Evolutionary conservation across 2,113 vertebrate species (phyloP).

Genomic region (Semicossyphus pulcher): DNA sequence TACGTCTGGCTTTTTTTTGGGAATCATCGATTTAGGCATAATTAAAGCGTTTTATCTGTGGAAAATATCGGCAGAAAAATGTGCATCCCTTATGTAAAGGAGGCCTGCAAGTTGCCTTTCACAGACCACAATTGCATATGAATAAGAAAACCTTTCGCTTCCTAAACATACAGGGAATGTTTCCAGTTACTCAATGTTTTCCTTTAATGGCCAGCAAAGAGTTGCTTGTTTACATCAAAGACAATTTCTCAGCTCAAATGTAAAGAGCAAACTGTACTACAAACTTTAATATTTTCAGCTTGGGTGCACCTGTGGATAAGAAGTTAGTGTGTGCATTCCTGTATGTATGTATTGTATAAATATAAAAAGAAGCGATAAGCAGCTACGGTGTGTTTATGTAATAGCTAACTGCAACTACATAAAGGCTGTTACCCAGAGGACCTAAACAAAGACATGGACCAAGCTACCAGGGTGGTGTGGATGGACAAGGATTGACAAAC

Average conservation of each 20-base stretch:
- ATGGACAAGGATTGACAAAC: neutral
- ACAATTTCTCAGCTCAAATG: neutral
- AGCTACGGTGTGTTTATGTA: neutral
- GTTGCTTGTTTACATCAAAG: constrained; percentile 19
- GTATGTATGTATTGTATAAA: constrained; percentile 16
- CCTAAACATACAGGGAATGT: no score
- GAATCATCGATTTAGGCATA: no score
- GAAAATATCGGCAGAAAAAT: no score
- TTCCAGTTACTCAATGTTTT: no score
- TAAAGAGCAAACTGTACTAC: neutral
- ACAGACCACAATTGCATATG: no score
- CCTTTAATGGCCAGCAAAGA: neutral
- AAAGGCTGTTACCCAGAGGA: neutral
- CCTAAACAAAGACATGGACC: neutral
- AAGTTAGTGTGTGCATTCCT: neutral
- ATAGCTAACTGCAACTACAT: neutral
- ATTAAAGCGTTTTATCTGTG: no score
- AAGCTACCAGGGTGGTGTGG: neutral
- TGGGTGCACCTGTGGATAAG: neutral
- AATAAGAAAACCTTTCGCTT: no score
- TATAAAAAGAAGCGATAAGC: neutral
- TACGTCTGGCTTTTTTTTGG: no score
- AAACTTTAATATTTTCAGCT: neutral
- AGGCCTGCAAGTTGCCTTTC: no score
- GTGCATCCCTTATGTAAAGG: no score